Evolutionary conservation across 1,140 invertebrate genomes (phyloP), one percentile per base, ranked within the genome.

Genomic region (Phymorhynchus buccinoides): DNA sequence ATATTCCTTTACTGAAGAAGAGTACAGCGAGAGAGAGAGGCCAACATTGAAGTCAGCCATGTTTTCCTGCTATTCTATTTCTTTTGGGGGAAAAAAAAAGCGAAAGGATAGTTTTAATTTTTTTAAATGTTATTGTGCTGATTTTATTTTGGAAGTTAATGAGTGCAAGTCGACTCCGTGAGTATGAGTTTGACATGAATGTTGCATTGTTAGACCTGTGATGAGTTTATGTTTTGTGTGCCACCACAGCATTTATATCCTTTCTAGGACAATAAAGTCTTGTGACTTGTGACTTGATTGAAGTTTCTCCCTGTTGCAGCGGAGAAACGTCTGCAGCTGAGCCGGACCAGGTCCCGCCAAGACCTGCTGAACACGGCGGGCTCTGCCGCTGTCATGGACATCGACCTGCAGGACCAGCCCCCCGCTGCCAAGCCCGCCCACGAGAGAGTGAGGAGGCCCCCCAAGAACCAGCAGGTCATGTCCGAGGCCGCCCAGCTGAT

Each of bases 321-420:
- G 81, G 92, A 93, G 86, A 88, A 91, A 86, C 83, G 92, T 75
- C 91, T 91, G 37, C 91, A 93, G 85, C 86, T 93, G 37, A 88
- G 88, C 27, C 83, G 91, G 84, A 88, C 90, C 77, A 86, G 92
- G 84, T 92, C 92, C 66, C 82, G 92, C 82, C 90, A 91, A 85
- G 91, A 92, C 83, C 80, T 92, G 16, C 79, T 89, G 42, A 73
- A 86, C 78, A 66, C 84, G 66, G 52, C 48, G 41, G 84, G 86
- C 30, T 83, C 77, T 73, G 85, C 88, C 0, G 86, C 87, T 14
- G 83, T 89, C 12, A 83, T 86, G 12, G 90, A 92, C 68, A 91
- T 91, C 22, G 90, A 89, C 48, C 89, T 92, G 85, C 27, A 42
- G 30, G 86, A 83, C 78, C 80, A 79, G 27, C 35, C 44, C 27